Conservation (phyloP, 35 echinoderm and acorn worm genomes). For the Acanthaster planci region DNA sequence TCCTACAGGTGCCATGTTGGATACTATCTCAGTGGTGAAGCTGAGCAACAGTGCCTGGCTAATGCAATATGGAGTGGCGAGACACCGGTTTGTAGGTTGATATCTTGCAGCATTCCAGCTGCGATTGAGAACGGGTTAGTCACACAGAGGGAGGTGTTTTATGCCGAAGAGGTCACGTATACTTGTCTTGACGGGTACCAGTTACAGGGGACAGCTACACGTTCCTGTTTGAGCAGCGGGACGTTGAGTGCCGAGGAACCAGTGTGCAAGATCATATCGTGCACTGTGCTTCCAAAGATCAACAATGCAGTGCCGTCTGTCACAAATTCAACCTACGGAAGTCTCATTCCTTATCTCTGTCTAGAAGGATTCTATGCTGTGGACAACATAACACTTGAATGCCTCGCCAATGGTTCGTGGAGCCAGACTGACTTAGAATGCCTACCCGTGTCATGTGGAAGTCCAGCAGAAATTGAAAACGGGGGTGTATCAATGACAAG, state of each 20-base stretch:
- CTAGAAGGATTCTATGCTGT: slow-evolving; percentile 39
- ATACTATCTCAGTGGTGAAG: slow-evolving; percentile 17
- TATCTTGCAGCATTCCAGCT: slow-evolving; percentile 17
- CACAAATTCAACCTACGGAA: slow-evolving; percentile 29
- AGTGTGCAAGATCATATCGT: slow-evolving; percentile 48
- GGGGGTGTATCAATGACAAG: slow-evolving; percentile 16
- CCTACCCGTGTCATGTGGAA: slow-evolving; percentile 39
- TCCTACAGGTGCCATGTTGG: slow-evolving; percentile 40
- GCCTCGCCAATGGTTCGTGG: slow-evolving; percentile 33
- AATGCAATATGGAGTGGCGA: slow-evolving; percentile 51
- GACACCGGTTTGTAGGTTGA: slow-evolving; percentile 24
- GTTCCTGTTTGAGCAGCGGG: slow-evolving; percentile 43
- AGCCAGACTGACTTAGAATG: slow-evolving; percentile 33
- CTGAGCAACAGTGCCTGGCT: slow-evolving; percentile 18
- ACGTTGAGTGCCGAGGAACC: slow-evolving; percentile 34
- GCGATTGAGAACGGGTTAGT: not conserved
- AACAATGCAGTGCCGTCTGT: not conserved
- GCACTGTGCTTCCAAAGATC: slow-evolving; percentile 43
- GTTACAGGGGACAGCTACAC: slow-evolving; percentile 33
- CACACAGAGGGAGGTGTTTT: slow-evolving; percentile 1
- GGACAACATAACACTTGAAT: not conserved
- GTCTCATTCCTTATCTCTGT: slow-evolving; percentile 22
- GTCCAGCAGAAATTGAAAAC: slow-evolving; percentile 15
- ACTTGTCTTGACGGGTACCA: slow-evolving; percentile 51
- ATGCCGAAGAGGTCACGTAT: slow-evolving; percentile 25